Percentiles rank a stretch among this genome's conserved stretches.
Conservation (phyloP, 2,888 invertebrate genomes). For the Drosophila paracracens region DNA sequence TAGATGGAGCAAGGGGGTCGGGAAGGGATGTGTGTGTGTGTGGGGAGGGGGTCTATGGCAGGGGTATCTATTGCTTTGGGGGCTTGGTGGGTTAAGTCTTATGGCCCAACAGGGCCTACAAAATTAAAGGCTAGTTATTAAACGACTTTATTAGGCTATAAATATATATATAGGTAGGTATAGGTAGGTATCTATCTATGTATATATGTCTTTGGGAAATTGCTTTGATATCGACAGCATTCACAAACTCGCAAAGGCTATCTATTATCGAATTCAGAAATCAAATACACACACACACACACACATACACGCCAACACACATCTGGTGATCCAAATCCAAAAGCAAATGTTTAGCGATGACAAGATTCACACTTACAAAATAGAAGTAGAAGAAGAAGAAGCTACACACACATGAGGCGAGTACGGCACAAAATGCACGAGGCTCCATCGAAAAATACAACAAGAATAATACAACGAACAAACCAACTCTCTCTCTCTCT, state of each 20-base stretch:
- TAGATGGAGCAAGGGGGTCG: background rate
- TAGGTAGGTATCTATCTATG: slow-evolving; percentile 2
- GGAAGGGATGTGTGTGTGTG: background rate
- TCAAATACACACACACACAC: slow-evolving; percentile 1
- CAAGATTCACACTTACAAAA: slow-evolving; percentile 2
- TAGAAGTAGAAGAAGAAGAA: background rate
- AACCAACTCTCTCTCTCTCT: background rate
- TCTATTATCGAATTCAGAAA: background rate
- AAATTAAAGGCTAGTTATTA: slow-evolving; percentile 23
- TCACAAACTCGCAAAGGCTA: background rate
- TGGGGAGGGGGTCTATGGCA: background rate
- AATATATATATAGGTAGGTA: slow-evolving; percentile 12
- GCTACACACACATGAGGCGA: slow-evolving; percentile 2
- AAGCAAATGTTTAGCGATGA: slow-evolving; percentile 9
- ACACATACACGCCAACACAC: slow-evolving; percentile 1
- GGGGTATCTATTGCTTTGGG: background rate
- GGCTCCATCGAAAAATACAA: slow-evolving; percentile 1
- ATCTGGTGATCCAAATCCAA: slow-evolving; percentile 6
- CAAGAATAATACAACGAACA: background rate
- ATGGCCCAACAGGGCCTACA: slow-evolving; percentile 25
- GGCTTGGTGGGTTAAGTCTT: slow-evolving; percentile 22
- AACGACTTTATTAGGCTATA: slow-evolving; percentile 13
- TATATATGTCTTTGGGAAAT: slow-evolving; percentile 16
- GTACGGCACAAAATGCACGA: slow-evolving; percentile 9
- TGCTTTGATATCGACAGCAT: slow-evolving; percentile 21